Base-by-base conservation (phyloP, 2,113 vertebrate genomes). In the Sylvia atricapilla region DNA sequence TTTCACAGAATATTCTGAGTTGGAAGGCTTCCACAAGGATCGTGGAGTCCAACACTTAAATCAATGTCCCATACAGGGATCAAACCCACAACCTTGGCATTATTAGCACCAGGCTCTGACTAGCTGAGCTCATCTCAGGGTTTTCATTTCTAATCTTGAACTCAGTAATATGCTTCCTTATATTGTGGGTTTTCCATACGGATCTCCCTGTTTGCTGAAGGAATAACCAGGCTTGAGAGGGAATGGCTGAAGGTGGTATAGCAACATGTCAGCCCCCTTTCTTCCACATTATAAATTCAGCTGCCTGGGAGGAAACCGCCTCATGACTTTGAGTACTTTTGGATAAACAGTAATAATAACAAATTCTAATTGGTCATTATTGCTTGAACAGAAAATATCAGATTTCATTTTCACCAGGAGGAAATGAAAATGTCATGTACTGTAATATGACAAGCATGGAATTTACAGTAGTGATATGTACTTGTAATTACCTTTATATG, bases 341-440 rank as follows among this genome's bases (percentile, higher is more conserved):
- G 84, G 83, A 84, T 90, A 93, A 88, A 89, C 83, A 74, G 91
- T 94, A 93, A 86, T 94, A 95, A 95, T 93, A 94, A 87, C 66
- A 76, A 92, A 78, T 77, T 92, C 86, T 94, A 96, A 96, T 84
- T 89, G 86, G 79, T 82, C 73, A 25, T 88, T 96, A 92, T 88
- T 94, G 52, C 93, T 89, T 52, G 88, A 81, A 80, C 92, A 84
- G 90, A 93, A 96, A 89, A 92, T 10, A 94, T 94, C 60, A 27
- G 79, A 35, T 96, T 97, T 96, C 94, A 76, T 96, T 95, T 97
- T 94, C 90, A 90, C 79, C 83, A 81, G 49, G 37, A 97, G 96
- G 96, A 97, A 97, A 97, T 97, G 64, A 97, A 97, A 97, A 96
- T 92, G 90, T 94, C 93, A 28, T n/a, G 80, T 93, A 96, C 83